A percentile compares a stretch with the other conserved stretches of the same genome.
These are phyloP conservation scores for Acrobeloides nanus DNA, from an alignment of 2,888 invertebrate genomes.

Conservation along the genomic window DNA sequence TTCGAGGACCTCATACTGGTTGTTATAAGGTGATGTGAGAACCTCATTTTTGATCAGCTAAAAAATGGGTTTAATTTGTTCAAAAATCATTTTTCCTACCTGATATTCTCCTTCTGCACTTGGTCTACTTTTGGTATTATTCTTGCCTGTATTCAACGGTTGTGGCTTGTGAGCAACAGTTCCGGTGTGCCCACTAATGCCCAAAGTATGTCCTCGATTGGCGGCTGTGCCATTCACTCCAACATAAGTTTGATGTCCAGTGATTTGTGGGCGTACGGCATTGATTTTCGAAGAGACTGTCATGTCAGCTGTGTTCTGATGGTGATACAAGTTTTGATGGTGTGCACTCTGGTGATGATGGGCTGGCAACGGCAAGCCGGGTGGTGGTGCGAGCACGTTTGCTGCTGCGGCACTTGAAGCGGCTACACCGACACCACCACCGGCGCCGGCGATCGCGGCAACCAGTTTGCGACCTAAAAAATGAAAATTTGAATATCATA, in stretches of 20 bases:
- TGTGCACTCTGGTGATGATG: slow-evolving; percentile 3
- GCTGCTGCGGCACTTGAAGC: background rate
- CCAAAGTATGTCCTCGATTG: no score
- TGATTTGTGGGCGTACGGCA: no score
- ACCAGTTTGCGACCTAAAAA: no score
- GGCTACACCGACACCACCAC: background rate
- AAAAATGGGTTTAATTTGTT: slow-evolving; percentile 15
- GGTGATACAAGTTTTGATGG: background rate
- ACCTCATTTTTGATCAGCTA: slow-evolving; percentile 53
- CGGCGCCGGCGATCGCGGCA: no score
- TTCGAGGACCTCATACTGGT: slow-evolving; percentile 62
- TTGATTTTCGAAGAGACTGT: no score
- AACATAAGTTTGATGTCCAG: no score
- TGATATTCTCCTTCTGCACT: slow-evolving; percentile 50
- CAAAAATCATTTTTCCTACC: slow-evolving; percentile 18
- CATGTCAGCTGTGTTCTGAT: background rate
- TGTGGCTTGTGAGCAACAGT: slow-evolving; percentile 10
- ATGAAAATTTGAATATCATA: no score
- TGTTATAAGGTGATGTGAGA: slow-evolving; percentile 46
- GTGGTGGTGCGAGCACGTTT: background rate
- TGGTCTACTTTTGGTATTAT: slow-evolving; percentile 34
- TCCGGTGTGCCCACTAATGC: background rate
- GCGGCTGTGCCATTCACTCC: no score
- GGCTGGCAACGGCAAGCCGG: background rate
- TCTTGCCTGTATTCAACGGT: slow-evolving; percentile 14